Percentiles rank a stretch among this genome's conserved stretches.
Conservation (phyloP, 30 jellyfish, hydroid and myxozoan genomes). For the Turritopsis rubra region DNA sequence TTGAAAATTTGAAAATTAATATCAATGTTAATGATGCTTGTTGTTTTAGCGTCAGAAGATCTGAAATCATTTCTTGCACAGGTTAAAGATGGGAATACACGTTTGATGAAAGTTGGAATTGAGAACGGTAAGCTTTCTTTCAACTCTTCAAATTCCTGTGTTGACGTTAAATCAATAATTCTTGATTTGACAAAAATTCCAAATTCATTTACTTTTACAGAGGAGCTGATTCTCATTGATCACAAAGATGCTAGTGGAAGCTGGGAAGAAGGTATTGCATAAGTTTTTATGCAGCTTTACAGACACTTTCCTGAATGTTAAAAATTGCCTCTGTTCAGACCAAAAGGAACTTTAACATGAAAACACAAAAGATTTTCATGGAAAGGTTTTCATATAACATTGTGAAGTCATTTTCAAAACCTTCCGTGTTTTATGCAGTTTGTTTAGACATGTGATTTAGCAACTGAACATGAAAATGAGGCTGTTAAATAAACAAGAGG, state of each 20-base stretch:
- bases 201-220: conserved; percentile 29
- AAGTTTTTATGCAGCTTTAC: background rate
- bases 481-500: too few relatives aligned
- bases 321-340: too few relatives aligned
- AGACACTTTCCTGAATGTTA: too few relatives aligned
- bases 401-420: too few relatives aligned
- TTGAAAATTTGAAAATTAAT: too few relatives aligned
- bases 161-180: background rate
- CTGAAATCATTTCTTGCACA: conserved; percentile 56
- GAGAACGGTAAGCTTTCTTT: conserved; percentile 59
- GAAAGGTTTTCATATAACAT: too few relatives aligned
- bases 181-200: background rate
- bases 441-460: background rate
- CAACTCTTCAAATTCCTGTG: background rate
- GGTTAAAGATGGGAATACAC: conserved; percentile 79
- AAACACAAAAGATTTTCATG: too few relatives aligned
- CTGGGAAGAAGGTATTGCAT: conserved; percentile 97
- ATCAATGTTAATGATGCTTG: background rate
- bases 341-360: too few relatives aligned
- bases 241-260: conserved; percentile 61
- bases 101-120: conserved; percentile 73
- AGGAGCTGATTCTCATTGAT: conserved; percentile 60
- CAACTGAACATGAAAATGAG: background rate
- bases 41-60: conserved; percentile 60
- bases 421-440: too few relatives aligned